Evolutionary conservation across 2,113 vertebrate genomes (phyloP).

Genomic region (Scartelaos histophorus): DNA sequence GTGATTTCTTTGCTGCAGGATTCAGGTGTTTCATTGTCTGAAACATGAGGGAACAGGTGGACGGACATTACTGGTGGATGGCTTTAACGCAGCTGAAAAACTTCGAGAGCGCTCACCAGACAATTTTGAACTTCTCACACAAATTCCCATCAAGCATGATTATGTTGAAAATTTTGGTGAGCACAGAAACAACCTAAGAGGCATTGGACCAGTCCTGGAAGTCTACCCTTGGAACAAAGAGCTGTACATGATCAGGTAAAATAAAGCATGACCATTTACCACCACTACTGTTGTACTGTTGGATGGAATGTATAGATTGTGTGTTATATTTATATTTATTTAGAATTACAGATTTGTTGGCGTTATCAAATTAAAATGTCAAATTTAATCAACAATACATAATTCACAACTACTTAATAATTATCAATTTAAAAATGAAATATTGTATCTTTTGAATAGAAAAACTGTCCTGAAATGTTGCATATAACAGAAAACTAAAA

Average conservation of each 20-base stretch:
- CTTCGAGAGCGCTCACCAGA: conserved; percentile 77
- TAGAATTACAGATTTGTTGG: too few relatives aligned
- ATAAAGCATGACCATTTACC: neutral
- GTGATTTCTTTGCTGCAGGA: conserved; percentile 67
- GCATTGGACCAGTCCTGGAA: conserved; percentile 85
- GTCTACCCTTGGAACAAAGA: conserved; percentile 95
- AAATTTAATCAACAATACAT: too few relatives aligned
- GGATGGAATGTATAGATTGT: neutral
- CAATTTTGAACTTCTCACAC: conserved; percentile 84
- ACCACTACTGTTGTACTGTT: too few relatives aligned
- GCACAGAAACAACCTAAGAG: conserved; percentile 87
- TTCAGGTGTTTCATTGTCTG: conserved; percentile 94
- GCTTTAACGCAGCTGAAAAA: conserved; percentile 86
- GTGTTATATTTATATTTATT: too few relatives aligned
- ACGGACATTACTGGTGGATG: conserved; percentile 88
- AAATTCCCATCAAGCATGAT: conserved; percentile 87
- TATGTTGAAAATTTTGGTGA: conserved; percentile 82
- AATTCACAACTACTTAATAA: too few relatives aligned
- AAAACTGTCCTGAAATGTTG: too few relatives aligned
- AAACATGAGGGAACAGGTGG: conserved; percentile 91
- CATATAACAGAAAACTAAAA: too few relatives aligned
- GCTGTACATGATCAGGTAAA: conserved; percentile 88
- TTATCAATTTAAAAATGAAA: too few relatives aligned
- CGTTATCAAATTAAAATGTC: too few relatives aligned
- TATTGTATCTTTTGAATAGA: too few relatives aligned